Percentiles rank a stretch among this genome's conserved stretches.
phyloP scores from a whole-genome alignment of 2,113 vertebrate genomes.

The Campylorhamphus procurvoides region DNA sequence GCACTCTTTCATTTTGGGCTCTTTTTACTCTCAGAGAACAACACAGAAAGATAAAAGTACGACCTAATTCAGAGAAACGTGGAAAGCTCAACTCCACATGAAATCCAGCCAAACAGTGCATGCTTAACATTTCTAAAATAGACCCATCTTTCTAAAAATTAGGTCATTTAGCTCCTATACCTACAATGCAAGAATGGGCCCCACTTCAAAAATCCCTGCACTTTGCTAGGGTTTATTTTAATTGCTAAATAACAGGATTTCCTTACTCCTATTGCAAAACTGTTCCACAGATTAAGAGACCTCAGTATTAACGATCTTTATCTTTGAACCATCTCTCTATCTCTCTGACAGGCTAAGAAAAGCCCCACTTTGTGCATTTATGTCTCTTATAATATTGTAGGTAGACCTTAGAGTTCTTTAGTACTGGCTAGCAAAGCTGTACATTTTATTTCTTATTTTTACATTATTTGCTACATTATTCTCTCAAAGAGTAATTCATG shows the following conservation, averaged over 20 bases:
- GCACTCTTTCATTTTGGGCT: neutral
- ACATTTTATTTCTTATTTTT: neutral
- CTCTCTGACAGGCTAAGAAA: neutral
- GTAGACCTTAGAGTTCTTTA: neutral
- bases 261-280: neutral
- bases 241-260: neutral
- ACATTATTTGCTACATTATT: neutral
- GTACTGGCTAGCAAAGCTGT: neutral
- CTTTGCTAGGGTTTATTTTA: neutral
- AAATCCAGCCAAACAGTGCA: neutral
- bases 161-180: neutral
- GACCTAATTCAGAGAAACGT: neutral
- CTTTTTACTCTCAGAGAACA: neutral
- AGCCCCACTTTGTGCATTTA: neutral
- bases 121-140: neutral
- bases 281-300: neutral
- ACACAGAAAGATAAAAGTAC: neutral
- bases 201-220: neutral
- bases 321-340: neutral
- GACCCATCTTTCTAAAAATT: neutral
- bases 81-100: neutral
- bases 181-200: neutral
- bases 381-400: neutral
- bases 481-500: neutral
- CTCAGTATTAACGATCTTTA: neutral